Conservation (phyloP, 2,113 vertebrate species). For the Lutjanus erythropterus region DNA sequence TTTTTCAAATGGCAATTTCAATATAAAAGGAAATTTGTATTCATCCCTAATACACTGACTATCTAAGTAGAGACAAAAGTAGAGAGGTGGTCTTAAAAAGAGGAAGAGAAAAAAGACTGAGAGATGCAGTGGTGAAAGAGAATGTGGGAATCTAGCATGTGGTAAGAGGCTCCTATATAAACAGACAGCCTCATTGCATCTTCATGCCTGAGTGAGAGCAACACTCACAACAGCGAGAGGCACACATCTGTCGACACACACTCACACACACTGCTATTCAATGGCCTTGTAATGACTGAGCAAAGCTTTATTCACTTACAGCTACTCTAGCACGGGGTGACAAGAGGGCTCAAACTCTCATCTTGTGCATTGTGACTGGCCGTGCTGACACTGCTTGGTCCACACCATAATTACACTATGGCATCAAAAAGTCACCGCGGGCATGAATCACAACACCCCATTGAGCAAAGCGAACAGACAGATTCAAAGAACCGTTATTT, state of each 20-base stretch:
- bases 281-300: slow-evolving; percentile 44
- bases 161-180: slow-evolving; percentile 65
- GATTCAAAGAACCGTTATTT: neutral
- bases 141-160: slow-evolving; percentile 46
- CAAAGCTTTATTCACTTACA: slow-evolving; percentile 19
- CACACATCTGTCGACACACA: slow-evolving; percentile 55
- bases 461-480: neutral
- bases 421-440: neutral
- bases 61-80: neutral
- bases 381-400: neutral
- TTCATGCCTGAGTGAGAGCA: slow-evolving; percentile 63
- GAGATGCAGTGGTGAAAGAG: slow-evolving; percentile 44
- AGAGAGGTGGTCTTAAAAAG: slow-evolving; percentile 8
- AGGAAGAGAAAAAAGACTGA: slow-evolving; percentile 17
- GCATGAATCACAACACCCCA: neutral
- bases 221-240: slow-evolving; percentile 50
- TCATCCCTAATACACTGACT: neutral
- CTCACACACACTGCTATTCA: slow-evolving; percentile 34
- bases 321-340: neutral
- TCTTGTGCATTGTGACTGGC: neutral
- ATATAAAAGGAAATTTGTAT: neutral
- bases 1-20: neutral
- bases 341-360: neutral
- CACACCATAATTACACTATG: neutral
- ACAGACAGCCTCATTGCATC: slow-evolving; percentile 73